These are phyloP conservation scores for Tychaedon coryphoeus DNA, from an alignment of 2,113 vertebrate genomes.

Conservation along the genomic window DNA sequence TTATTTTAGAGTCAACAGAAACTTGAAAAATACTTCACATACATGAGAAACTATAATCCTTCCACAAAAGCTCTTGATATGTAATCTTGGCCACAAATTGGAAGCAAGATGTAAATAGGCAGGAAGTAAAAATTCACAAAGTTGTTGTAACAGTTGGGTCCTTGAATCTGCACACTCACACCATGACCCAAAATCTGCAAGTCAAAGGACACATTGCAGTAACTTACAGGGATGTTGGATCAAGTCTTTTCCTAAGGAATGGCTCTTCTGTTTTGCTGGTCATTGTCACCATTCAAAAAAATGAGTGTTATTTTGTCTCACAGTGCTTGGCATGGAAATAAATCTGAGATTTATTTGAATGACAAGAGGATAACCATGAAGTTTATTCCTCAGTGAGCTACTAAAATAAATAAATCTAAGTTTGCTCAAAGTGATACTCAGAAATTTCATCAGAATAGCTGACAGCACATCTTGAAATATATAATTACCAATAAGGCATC, in stretches of 20 bases:
- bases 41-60: background rate
- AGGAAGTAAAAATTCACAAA: background rate
- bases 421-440: background rate
- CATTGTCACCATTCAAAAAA: background rate
- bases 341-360: background rate
- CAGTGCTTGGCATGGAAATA: background rate
- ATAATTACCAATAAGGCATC: background rate
- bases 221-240: background rate
- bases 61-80: background rate
- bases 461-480: background rate
- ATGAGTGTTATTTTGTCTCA: background rate
- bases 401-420: background rate
- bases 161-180: background rate
- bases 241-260: background rate
- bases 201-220: background rate
- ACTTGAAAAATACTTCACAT: background rate
- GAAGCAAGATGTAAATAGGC: background rate
- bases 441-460: background rate
- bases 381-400: background rate
- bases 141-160: background rate
- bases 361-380: background rate
- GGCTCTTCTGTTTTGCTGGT: background rate
- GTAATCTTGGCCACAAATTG: background rate
- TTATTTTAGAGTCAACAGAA: slow-evolving; percentile 14
- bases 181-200: background rate